Base-by-base conservation (phyloP, 2,113 vertebrate species). In the Taxidea taxus region DNA sequence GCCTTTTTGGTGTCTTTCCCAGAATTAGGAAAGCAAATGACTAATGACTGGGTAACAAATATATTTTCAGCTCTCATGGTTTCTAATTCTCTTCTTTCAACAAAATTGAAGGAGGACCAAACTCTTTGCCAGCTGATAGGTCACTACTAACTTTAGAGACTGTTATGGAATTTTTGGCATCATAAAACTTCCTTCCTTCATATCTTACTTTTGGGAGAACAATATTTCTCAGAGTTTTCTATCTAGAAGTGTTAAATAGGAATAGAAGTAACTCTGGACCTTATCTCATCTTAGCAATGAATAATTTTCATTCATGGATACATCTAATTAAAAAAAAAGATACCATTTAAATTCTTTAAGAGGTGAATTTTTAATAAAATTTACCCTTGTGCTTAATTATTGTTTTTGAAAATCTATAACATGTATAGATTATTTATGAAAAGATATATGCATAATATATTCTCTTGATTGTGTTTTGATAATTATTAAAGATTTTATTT, bases 41-140 rank as follows among this genome's bases (percentile, higher is more conserved):
- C 51, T 54, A 49, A 74, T 77, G 72, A 51, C 51, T 64, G 49
- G 29, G 39, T 81, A 77, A 44, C 77, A 81, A 72, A 77, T 39
- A 75, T 0, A 0, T 58, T 72, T 91, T 93, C 49, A 70, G 27
- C 13, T 93, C 66, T 97, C 51, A 34, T 14, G 18, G 37, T 60
- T 85, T 93, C 78, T 13, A 56, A 18, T 81, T 94, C 11, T 90
- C 83, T 82, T 70, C 68, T 96, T 96, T 93, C 7, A 58, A 82
- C 72, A 82, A 64, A 94, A 86, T 39, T 66, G 56, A 96, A 97
- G 54, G 20, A 96, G 54, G 20, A 83, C 20, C 58, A 77, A 62
- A 68, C 34, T 81, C 49, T 70, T 86, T 56, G 70, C 66, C 62
- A 96, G 42, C 31, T 91, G 56, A 44, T n/a, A n/a, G 62, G 77